Evolutionary conservation across 2,888 invertebrate genomes (phyloP), one percentile per base, ranked within the genome.

Genomic region (Actias luna): DNA sequence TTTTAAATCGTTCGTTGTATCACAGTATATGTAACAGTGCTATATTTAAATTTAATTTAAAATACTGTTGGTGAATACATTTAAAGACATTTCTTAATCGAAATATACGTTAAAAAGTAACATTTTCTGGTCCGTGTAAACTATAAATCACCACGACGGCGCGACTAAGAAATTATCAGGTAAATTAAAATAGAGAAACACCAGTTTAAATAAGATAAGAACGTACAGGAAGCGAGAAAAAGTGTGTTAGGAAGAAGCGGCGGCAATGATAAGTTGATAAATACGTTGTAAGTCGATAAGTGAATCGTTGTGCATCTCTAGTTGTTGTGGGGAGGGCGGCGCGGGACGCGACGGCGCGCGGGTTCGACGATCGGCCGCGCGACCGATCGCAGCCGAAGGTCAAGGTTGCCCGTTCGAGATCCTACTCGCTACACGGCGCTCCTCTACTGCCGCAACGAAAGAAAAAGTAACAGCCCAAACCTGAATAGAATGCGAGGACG

Each of bases 401-500:
- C 92, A 92, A 92, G 91, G 91, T 87, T 87, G 73, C 72, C 79
- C 83, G 77, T 81, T 82, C 83, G 84, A 79, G 82, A 84, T 84
- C 83, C 83, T 80, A 80, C 80, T 72, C 75, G 74, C 39, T n/a
- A n/a, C 16, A n/a, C n/a, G n/a, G 42, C 69, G 69, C 74, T 69
- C 71, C 72, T 71, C 75, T 73, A 75, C 77, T 73, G 75, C 75
- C 75, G 78, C 80, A 88, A 88, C 85, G 92, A 92, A 92, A 92
- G 85, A 92, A 92, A 92, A 92, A 92, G 92, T 92, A 91, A 90
- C 89, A 84, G 84, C 83, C 89, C 85, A 87, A 91, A 90, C 90
- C 88, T 87, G 89, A 90, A 89, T 88, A 89, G 88, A 87, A 85
- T 84, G 82, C 85, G 85, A 87, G 91, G 90, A 89, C 92, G 87